These are phyloP conservation scores for Chiloscyllium plagiosum DNA, from an alignment of 2,113 vertebrate species.

Conservation along the genomic window DNA sequence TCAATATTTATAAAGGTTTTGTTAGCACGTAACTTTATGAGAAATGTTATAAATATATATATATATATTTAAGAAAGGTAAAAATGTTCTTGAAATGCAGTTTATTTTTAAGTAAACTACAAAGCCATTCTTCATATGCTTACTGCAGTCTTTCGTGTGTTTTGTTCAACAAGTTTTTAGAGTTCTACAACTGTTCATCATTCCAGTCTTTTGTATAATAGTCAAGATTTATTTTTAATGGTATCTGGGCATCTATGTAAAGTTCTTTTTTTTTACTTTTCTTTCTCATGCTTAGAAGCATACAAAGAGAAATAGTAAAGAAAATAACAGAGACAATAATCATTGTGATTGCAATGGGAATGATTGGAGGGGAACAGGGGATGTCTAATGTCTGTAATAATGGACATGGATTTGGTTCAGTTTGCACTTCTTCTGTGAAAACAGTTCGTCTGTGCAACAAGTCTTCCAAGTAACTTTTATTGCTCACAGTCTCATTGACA, in stretches of 20 bases:
- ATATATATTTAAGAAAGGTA: background rate
- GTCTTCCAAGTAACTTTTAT: conserved; percentile 50
- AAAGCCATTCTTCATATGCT: background rate
- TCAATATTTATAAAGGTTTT: background rate
- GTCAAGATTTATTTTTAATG: conserved; percentile 51
- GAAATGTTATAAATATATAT: conserved; percentile 15
- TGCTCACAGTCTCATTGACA: conserved; percentile 54
- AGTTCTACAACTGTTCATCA: conserved; percentile 25
- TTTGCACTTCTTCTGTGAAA: conserved; percentile 38
- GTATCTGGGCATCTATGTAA: conserved; percentile 48
- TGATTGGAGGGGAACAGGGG: conserved; percentile 41
- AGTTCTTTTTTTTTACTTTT: background rate
- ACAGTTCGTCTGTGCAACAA: conserved; percentile 40
- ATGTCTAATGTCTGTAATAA: conserved; percentile 34
- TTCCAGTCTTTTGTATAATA: conserved; percentile 49
- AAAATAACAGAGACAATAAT: conserved; percentile 44
- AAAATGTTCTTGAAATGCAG: conserved; percentile 23
- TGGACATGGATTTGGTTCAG: conserved; percentile 43
- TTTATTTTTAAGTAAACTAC: conserved; percentile 13
- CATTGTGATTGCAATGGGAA: conserved; percentile 47
- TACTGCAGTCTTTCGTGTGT: background rate
- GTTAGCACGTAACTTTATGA: background rate
- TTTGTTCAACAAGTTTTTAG: background rate
- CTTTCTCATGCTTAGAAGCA: conserved; percentile 42
- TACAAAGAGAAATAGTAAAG: conserved; percentile 45